Percentiles rank a stretch among this genome's conserved stretches.
phyloP scores from a whole-genome alignment of 2,113 vertebrate genomes.

The Apodemus sylvaticus region DNA sequence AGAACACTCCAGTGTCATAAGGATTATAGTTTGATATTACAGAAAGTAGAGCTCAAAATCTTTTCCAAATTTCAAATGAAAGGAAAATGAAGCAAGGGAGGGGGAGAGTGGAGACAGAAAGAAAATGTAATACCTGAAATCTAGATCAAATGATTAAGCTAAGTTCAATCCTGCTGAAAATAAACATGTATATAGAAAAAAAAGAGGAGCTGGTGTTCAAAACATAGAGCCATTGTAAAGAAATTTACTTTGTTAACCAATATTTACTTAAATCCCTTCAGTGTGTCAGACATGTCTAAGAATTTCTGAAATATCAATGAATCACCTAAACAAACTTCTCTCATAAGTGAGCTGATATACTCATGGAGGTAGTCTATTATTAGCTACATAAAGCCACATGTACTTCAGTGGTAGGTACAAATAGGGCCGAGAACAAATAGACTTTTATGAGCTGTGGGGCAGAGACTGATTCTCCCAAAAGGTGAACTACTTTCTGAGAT shows the following conservation, averaged over 20 bases:
- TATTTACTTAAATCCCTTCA: neutral
- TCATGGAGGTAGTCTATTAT: neutral
- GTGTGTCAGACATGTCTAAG: neutral
- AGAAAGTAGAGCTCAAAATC: conserved; percentile 14
- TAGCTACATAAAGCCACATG: neutral
- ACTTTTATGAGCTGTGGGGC: neutral
- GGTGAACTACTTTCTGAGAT: neutral
- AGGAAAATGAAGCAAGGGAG: neutral
- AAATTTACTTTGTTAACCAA: conserved; percentile 24
- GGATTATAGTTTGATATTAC: conserved; percentile 41
- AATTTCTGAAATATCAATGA: neutral
- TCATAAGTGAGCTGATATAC: neutral
- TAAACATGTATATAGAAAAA: neutral
- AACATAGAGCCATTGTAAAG: conserved; percentile 12
- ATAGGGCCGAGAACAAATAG: neutral
- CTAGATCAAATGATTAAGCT: conserved; percentile 4
- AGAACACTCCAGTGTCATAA: neutral
- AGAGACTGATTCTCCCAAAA: neutral
- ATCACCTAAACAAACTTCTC: conserved; percentile 1
- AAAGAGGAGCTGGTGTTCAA: neutral
- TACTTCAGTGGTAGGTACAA: neutral
- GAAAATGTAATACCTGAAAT: neutral
- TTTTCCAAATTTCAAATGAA: neutral
- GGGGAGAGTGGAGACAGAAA: too few species aligned
- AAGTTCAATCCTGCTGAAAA: neutral